phyloP scores from a whole-genome alignment of 2,888 invertebrate genomes.

The Andrena camellia region DNA sequence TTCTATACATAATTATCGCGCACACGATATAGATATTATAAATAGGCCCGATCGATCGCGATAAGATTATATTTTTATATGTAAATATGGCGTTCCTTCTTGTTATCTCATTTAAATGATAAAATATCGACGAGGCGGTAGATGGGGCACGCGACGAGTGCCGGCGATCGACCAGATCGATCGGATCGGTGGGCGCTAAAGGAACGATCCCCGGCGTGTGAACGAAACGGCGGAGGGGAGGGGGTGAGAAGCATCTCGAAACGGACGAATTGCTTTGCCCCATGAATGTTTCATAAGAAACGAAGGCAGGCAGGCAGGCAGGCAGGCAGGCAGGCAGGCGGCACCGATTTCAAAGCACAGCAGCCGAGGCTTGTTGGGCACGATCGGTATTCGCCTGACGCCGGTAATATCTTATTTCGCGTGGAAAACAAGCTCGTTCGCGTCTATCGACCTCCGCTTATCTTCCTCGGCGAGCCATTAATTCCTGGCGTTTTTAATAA shows the following conservation, averaged over 20 bases:
- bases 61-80: slow-evolving; percentile 84
- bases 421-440: slow-evolving; percentile 6
- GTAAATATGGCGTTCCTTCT: slow-evolving; percentile 83
- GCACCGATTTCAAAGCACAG: slow-evolving; percentile 34
- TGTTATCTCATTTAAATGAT: slow-evolving; percentile 78
- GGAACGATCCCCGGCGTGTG: slow-evolving; percentile 26
- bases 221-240: no score
- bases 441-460: not conserved
- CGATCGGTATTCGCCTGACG: slow-evolving; percentile 48
- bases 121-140: slow-evolving; percentile 50
- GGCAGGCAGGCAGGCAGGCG: slow-evolving; percentile 39
- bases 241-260: slow-evolving; percentile 3
- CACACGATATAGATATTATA: slow-evolving; percentile 70
- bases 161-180: slow-evolving; percentile 28
- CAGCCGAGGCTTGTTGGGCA: slow-evolving; percentile 31
- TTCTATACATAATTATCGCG: slow-evolving; percentile 72
- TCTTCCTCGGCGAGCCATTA: not conserved
- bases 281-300: slow-evolving; percentile 51
- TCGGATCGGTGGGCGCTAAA: slow-evolving; percentile 4
- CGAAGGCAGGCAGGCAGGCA: slow-evolving; percentile 27
- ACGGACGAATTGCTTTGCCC: slow-evolving; percentile 39
- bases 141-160: slow-evolving; percentile 5
- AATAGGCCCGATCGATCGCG: slow-evolving; percentile 76
- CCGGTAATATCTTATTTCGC: not conserved
- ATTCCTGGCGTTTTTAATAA: slow-evolving; percentile 15